Percentiles rank a stretch among this genome's conserved stretches.
Evolutionary conservation across 37 sponge, comb jelly and placozoan genomes (phyloP).

Genomic region (Ephydatia muelleri): DNA sequence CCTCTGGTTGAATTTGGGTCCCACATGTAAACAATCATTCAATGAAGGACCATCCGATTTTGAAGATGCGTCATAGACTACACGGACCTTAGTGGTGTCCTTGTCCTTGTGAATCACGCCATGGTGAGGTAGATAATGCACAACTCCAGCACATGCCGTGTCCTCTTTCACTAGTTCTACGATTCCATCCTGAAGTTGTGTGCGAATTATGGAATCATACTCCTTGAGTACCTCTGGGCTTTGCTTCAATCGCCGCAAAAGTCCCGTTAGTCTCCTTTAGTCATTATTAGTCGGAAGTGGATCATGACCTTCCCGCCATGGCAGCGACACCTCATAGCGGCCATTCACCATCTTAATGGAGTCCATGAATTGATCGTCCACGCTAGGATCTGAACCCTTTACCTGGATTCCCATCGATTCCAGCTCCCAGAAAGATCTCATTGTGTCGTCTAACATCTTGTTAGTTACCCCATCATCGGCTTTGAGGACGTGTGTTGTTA

Average conservation of each 20-base stretch:
- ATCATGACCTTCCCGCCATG: slow-evolving; percentile 27
- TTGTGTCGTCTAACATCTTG: slow-evolving; percentile 10
- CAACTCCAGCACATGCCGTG: neutral
- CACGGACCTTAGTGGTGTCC: slow-evolving; percentile 24
- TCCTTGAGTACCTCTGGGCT: slow-evolving; percentile 26
- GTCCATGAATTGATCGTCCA: slow-evolving; percentile 10
- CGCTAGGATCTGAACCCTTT: neutral
- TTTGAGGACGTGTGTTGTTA: slow-evolving; percentile 12
- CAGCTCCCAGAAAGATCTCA: slow-evolving; percentile 39
- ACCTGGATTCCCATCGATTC: slow-evolving; percentile 33
- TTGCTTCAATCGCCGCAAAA: slow-evolving; percentile 26
- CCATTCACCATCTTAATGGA: slow-evolving; percentile 13
- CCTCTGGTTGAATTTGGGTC: slow-evolving; percentile 41
- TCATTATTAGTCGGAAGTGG: slow-evolving; percentile 12
- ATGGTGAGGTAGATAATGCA: slow-evolving; percentile 48
- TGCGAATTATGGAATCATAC: slow-evolving; percentile 31
- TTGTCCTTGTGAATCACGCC: slow-evolving; percentile 41
- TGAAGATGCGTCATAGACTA: slow-evolving; percentile 51
- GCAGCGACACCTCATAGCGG: slow-evolving; percentile 17
- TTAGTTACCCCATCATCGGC: neutral
- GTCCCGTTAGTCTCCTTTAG: slow-evolving; percentile 19
- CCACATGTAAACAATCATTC: slow-evolving; percentile 37
- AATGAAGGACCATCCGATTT: slow-evolving; percentile 35
- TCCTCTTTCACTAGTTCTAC: slow-evolving; percentile 23
- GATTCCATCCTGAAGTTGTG: slow-evolving; percentile 27